Evolutionary conservation across 2,888 invertebrate genomes (phyloP), one percentile per base, ranked within the genome.

Genomic region (Drosophila ezoana): DNA sequence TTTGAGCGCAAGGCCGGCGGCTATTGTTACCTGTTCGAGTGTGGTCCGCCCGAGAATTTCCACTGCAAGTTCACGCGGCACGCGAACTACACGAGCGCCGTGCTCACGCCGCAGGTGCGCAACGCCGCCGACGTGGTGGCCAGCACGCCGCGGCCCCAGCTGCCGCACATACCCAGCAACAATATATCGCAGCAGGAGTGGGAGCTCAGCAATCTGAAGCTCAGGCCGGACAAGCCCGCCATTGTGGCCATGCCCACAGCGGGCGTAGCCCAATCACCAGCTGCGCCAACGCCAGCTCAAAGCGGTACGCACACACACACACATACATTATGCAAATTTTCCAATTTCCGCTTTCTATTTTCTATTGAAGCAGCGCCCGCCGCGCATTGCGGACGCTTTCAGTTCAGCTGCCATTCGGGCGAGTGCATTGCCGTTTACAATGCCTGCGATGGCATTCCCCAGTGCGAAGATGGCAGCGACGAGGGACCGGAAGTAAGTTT

Each of bases 351-450:
- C 37, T 52, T 44, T 43, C 8, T n/a, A n/a, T n/a, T n/a, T n/a
- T n/a, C n/a, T n/a, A n/a, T n/a, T n/a, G n/a, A n/a, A n/a, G 16
- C 68, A 63, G 75, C 37, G 65, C 72, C 70, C 64, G 64, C 61
- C 43, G 61, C 77, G 3, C 83, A 85, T 41, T 98, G 98, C 93
- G 96, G 96, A 81, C 94, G 96, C 70, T 97, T 96, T 93, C 97
- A 98, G 93, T 98, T 98, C 92, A 95, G 96, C 91, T 98, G 98
- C 90, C 95, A 95, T 77, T 96, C 96, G 44, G 95, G 95, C 47
- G 98, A 98, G 92, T 98, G 98, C 91, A 97, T 98, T 87, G 98
- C 98, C 6, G 94, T 98, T 83, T 98, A 98, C 93, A 98, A 98
- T 92, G 97, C 97, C 9, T 98, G 98, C 90, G 97, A 98, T 92